Evolutionary conservation across 2,113 vertebrate species (phyloP).

Genomic region (Crotophaga sulcirostris): DNA sequence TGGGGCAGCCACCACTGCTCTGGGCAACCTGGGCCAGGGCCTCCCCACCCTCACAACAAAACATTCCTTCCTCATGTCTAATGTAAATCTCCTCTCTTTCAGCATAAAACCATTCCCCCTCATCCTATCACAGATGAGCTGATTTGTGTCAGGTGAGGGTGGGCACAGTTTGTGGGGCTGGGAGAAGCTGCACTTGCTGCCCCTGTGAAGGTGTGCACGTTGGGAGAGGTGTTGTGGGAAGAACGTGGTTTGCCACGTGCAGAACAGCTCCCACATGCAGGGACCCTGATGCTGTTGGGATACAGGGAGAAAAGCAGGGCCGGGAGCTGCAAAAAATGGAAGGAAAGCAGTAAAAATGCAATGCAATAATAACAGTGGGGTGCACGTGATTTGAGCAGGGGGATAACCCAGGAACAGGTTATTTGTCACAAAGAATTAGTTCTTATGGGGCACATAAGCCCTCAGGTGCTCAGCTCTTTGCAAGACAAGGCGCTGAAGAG

Average conservation of each 20-base stretch:
- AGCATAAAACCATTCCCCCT: too few species aligned
- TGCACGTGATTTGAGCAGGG: neutral
- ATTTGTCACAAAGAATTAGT: neutral
- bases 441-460: rapidly evolving
- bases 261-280: neutral
- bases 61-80: too few species aligned
- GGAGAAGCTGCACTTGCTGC: neutral
- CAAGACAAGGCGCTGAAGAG: neutral
- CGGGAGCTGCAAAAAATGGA: neutral
- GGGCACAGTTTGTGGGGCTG: neutral
- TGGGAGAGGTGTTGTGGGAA: neutral
- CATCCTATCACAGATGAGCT: neutral
- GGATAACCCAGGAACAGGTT: neutral
- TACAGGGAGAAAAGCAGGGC: neutral
- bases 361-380: neutral
- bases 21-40: too few species aligned
- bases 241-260: neutral
- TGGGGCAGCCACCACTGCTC: too few species aligned
- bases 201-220: neutral
- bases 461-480: neutral
- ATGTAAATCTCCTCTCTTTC: too few species aligned
- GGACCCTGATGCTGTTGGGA: neutral
- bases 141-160: neutral
- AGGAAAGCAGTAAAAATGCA: neutral
- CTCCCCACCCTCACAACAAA: too few species aligned